Base-by-base conservation (phyloP, 2,888 invertebrate species). In the Seladonia tumulorum region DNA sequence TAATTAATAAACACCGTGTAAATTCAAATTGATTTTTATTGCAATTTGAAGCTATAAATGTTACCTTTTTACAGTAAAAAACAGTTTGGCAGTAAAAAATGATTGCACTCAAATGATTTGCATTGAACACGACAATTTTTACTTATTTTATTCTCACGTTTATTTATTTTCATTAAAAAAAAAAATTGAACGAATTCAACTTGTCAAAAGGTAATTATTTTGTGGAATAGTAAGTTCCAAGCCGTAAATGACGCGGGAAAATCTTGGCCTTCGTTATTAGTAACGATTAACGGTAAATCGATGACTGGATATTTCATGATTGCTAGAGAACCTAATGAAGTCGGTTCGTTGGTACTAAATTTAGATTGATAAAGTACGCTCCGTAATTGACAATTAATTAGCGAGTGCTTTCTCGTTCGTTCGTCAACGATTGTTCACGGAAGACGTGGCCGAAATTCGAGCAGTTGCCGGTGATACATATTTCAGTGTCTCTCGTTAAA, bases 401-500 rank as follows among this genome's bases (percentile, higher is more conserved):
- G 12, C 53, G 8, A 10, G 2, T 18, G 2, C n/a, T 25, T 68
- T 68, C 68, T n/a, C 68, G n/a, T n/a, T 39, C 16, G 76, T 49
- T 39, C 68, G 53, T 12, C 10, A 25, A 39, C 3, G 53, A 68
- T 53, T 47, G 49, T 70, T 77, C 16, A 35, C 18, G 0, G 35
- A n/a, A 8, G 35, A 16, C 12, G 25, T n/a, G 39, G 5, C 1
- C 14, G 39, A 74, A 49, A 63, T 70, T 49, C 25, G 53, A 22
- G 22, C 68, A 39, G 53, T 39, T 57, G 5, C n/a, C 71, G 3
- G 25, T 25, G 18, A 78, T 57, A n/a, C 45, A 70, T 63, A 68
- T 57, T 66, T 29, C 71, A 22, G 16, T 18, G 74, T 57, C 63
- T 53, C 49, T 83, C 75, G 66, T 85, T 83, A 85, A 83, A 85